Evolutionary conservation across 1,140 invertebrate genomes (phyloP).

Genomic region (Zaprionus kolodkinae): DNA sequence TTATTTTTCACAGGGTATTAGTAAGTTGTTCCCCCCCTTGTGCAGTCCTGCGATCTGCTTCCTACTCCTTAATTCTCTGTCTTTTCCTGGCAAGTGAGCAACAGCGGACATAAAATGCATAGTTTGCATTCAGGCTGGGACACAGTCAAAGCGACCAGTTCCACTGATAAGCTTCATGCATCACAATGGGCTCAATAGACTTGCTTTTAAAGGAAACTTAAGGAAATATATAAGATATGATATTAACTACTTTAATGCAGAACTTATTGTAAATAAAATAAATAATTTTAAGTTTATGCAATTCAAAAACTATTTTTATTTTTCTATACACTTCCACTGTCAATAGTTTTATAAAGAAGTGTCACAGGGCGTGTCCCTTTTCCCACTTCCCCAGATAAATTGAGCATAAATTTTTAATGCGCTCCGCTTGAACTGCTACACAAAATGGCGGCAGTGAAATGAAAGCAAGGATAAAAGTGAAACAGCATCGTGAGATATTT

Average conservation of each 20-base stretch:
- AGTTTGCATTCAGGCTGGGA: constrained; percentile 8
- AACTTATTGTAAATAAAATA: not conserved
- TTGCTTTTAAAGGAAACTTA: not conserved
- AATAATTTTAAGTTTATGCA: not conserved
- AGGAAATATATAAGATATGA: too few relatives aligned
- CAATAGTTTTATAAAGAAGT: not conserved
- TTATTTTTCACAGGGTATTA: not conserved
- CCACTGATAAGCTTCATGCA: not conserved
- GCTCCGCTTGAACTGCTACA: constrained; percentile 39
- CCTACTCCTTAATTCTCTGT: not conserved
- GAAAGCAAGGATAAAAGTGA: constrained; percentile 13
- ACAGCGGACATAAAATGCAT: constrained; percentile 13
- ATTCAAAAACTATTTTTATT: not conserved
- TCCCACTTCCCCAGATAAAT: constrained; percentile 55
- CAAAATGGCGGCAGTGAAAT: constrained; percentile 36
- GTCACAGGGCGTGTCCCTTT: constrained; percentile 18
- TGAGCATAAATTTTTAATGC: constrained; percentile 64
- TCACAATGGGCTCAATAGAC: constrained; percentile 5
- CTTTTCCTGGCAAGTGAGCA: constrained; percentile 13
- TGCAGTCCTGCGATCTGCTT: not conserved
- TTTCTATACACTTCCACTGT: not conserved
- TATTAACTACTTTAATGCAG: too few relatives aligned
- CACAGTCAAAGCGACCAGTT: not conserved
- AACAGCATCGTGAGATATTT: constrained; percentile 51
- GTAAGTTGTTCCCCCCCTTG: not conserved